Conservation (phyloP, 2,797 vertebrate species). For the Microcaecilia unicolor region DNA sequence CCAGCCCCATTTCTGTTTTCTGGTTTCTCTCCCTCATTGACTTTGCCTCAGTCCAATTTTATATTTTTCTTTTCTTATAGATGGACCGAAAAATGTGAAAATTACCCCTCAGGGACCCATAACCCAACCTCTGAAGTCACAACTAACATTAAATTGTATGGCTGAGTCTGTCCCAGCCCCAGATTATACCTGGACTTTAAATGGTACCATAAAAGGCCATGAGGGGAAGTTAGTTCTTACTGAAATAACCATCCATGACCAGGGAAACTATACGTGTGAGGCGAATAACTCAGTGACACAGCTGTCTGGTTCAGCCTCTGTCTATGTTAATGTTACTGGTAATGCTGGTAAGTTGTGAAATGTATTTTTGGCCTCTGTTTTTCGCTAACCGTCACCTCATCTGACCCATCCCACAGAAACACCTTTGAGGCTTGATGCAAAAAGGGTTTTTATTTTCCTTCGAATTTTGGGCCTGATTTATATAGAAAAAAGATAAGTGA, state of each 20-base stretch:
- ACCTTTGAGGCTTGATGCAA: no score
- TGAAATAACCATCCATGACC: background rate
- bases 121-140: background rate
- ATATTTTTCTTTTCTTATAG: no score
- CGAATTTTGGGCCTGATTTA: no score
- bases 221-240: background rate
- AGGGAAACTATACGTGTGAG: constrained; percentile 7
- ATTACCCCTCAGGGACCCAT: background rate
- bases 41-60: background rate
- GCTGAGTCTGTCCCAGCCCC: background rate
- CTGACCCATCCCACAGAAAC: no score
- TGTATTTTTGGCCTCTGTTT: no score
- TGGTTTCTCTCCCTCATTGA: background rate
- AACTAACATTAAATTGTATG: background rate
- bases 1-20: background rate
- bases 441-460: no score
- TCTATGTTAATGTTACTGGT: constrained; percentile 4
- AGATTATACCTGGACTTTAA: background rate
- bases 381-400: no score
- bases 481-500: no score
- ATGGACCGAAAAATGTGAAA: background rate
- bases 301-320: background rate
- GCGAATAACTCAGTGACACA: background rate
- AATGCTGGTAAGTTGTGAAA: no score
- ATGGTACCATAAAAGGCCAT: fast-evolving